Evolutionary conservation across 2,888 invertebrate species (phyloP), one percentile per base, ranked within the genome.

Genomic region (Coecobrya sp.): DNA sequence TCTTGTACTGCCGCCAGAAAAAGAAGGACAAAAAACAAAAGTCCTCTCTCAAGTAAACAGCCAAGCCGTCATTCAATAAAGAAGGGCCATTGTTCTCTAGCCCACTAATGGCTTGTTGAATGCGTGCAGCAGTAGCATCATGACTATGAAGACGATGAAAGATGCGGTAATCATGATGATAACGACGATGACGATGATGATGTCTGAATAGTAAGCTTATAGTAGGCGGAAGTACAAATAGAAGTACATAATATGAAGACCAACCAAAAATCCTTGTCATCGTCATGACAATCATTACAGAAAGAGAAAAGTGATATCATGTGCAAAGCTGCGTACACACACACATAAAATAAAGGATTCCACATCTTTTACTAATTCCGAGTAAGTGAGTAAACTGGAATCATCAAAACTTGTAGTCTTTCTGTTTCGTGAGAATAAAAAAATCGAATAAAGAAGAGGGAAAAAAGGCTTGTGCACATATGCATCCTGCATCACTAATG

Each of bases 401-500:
- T 4, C 49, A 13, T 11, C 13, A 13, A 45, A 76, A 76, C 49
- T 49, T 13, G n/a, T 5, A 1, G 76, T 49, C n/a, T 76, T 76
- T 70, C 68, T 25, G n/a, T n/a, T 22, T 49, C 49, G 19, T 22
- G 30, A 76, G 68, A 49, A 45, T 7, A 25, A 76, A 42, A 45
- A 45, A 45, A 22, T 25, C 0, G 10, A 49, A n/a, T n/a, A n/a
- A 25, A 76, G 36, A 76, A 45, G 22, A 2, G 11, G n/a, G 68
- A 11, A 68, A n/a, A 76, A 42, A n/a, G 45, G 3, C 30, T 8
- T 76, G 22, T 11, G 45, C 5, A 16, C 8, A 65, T 65, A 22
- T 65, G 85, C 65, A 65, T 22, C 13, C 76, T 85, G 85, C 65
- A 85, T 68, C n/a, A 13, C 30, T 85, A 85, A 85, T 85, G 68